These are phyloP conservation scores for Aporophyla nigra DNA, from an alignment of 2,888 invertebrate species.

Conservation along the genomic window DNA sequence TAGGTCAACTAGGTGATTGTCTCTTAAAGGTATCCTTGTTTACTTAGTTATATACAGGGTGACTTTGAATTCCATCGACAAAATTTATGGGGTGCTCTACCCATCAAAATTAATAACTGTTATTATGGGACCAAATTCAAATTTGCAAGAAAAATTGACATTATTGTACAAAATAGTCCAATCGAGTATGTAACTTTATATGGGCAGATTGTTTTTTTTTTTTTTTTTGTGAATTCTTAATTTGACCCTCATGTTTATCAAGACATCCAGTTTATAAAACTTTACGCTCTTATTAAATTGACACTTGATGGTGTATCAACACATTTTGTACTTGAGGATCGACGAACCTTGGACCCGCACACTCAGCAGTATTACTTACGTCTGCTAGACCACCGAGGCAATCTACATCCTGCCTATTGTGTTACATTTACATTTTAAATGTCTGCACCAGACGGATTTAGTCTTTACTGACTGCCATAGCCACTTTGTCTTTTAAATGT, in stretches of 20 bases:
- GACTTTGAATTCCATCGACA: too few species aligned
- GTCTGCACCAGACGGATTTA: constrained; percentile 24
- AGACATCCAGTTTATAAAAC: not conserved
- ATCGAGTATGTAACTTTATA: too few species aligned
- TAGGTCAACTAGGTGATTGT: not conserved
- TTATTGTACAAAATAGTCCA: too few species aligned
- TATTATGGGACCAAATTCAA: too few species aligned
- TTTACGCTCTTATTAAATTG: not conserved
- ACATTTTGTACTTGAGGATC: not conserved
- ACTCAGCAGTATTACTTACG: not conserved
- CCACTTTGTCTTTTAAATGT: constrained; percentile 46
- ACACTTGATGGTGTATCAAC: not conserved
- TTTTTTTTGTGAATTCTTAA: too few species aligned
- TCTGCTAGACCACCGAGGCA: constrained; percentile 6
- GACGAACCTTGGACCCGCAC: not conserved
- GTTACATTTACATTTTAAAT: constrained; percentile 44
- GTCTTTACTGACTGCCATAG: not conserved
- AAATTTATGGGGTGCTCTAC: too few species aligned
- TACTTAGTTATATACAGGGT: too few species aligned
- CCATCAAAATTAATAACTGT: too few species aligned
- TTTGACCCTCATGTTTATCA: too few species aligned
- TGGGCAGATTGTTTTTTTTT: too few species aligned
- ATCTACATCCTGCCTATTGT: constrained; percentile 51
- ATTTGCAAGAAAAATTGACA: too few species aligned
- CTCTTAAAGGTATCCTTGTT: too few species aligned